Percentiles rank a stretch among this genome's conserved stretches.
Conservation (phyloP, 2,888 invertebrate species). For the Drosophila austrosaltans region DNA sequence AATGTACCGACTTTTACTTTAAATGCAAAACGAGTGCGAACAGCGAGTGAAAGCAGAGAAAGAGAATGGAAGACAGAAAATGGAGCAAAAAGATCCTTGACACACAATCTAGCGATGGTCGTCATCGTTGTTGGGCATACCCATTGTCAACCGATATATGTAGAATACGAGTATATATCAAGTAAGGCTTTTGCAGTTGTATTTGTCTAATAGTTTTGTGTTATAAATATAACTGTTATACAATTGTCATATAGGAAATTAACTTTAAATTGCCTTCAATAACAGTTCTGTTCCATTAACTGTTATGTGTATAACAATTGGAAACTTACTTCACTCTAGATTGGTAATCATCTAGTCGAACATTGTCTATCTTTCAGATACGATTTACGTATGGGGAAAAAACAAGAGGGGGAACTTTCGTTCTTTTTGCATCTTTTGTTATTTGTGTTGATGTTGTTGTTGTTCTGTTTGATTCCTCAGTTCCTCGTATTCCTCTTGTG, state of each 20-base stretch:
- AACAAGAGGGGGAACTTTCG: constrained; percentile 11
- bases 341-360: background rate
- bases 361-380: background rate
- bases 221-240: background rate
- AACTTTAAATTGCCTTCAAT: too few species aligned
- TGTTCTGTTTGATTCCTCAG: background rate
- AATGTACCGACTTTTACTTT: constrained; percentile 58
- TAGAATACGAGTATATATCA: background rate
- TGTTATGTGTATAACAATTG: background rate
- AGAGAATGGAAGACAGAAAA: constrained; percentile 21
- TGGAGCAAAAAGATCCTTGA: constrained; percentile 64
- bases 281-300: background rate
- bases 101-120: constrained; percentile 50
- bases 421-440: constrained; percentile 9
- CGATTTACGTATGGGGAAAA: background rate
- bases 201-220: background rate
- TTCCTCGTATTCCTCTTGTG: constrained; percentile 27
- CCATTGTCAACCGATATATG: constrained; percentile 30
- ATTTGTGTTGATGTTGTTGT: background rate
- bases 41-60: background rate
- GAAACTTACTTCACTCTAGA: background rate
- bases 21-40: constrained; percentile 56
- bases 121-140: constrained; percentile 45
- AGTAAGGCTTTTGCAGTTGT: background rate
- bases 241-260: background rate